Conservation (phyloP, 2,888 invertebrate genomes). For the Erpobdella octoculata region DNA sequence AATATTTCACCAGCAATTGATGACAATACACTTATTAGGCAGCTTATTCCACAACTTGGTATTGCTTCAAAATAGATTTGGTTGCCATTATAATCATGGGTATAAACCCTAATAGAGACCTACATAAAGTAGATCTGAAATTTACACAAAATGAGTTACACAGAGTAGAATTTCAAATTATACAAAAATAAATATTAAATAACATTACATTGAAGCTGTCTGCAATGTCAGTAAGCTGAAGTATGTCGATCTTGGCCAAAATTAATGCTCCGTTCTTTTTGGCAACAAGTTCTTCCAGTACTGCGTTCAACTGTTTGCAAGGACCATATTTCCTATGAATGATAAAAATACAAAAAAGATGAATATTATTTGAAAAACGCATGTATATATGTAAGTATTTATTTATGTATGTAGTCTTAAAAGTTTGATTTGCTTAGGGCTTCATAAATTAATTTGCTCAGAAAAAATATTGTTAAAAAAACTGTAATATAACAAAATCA, state of each 20-base stretch:
- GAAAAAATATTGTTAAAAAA: too few relatives aligned
- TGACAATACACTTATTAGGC: background rate
- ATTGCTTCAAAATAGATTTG: too few relatives aligned
- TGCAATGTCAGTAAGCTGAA: constrained; percentile 81
- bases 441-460: too few relatives aligned
- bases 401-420: background rate
- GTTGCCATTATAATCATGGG: too few relatives aligned
- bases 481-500: too few relatives aligned
- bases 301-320: constrained; percentile 80
- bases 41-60: background rate
- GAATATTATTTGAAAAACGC: background rate
- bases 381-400: background rate
- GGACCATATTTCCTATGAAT: constrained; percentile 88
- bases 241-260: constrained; percentile 89
- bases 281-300: constrained; percentile 76
- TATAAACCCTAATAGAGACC: too few relatives aligned
- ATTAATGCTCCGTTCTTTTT: constrained; percentile 69
- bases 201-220: constrained; percentile 55
- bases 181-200: background rate
- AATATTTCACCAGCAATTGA: too few relatives aligned
- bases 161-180: too few relatives aligned
- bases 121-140: too few relatives aligned
- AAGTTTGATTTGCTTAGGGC: too few relatives aligned
- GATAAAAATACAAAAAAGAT: background rate
- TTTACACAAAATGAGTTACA: too few relatives aligned